Conservation (phyloP, 2,888 invertebrate genomes). For the Elysia crispata region DNA sequence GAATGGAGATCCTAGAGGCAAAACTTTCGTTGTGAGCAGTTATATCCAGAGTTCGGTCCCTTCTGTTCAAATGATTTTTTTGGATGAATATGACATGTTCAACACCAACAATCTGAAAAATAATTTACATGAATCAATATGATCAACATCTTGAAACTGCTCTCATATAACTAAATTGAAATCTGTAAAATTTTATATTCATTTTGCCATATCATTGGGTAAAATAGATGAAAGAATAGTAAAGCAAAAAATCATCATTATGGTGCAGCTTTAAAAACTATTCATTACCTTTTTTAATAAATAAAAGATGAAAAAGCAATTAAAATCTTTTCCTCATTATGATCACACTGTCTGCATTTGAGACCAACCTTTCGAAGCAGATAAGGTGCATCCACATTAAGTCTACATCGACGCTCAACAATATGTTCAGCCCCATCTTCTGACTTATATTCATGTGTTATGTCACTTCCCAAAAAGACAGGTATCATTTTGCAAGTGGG, state of each 20-base stretch:
- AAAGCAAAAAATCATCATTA: too few species aligned
- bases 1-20: constrained; percentile 87
- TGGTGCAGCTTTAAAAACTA: too few species aligned
- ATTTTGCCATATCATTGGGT: too few species aligned
- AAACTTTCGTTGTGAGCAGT: constrained; percentile 96
- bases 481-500: constrained; percentile 96
- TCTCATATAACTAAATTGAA: too few species aligned
- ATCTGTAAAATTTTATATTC: too few species aligned
- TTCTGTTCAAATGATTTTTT: constrained; percentile 89
- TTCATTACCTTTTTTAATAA: too few species aligned
- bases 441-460: constrained; percentile 86
- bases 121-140: background rate
- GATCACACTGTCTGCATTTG: background rate
- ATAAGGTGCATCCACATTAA: constrained; percentile 95
- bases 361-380: constrained; percentile 89
- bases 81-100: constrained; percentile 94
- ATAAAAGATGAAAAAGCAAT: too few species aligned
- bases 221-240: too few species aligned
- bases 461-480: constrained; percentile 91
- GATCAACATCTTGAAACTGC: too few species aligned
- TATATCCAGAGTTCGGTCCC: constrained; percentile 88
- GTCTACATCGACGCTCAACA: constrained; percentile 90
- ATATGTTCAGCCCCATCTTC: constrained; percentile 87
- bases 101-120: constrained; percentile 89
- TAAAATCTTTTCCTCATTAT: too few species aligned